Conservation (phyloP, 2,888 invertebrate genomes). For the Arctia plantaginis region DNA sequence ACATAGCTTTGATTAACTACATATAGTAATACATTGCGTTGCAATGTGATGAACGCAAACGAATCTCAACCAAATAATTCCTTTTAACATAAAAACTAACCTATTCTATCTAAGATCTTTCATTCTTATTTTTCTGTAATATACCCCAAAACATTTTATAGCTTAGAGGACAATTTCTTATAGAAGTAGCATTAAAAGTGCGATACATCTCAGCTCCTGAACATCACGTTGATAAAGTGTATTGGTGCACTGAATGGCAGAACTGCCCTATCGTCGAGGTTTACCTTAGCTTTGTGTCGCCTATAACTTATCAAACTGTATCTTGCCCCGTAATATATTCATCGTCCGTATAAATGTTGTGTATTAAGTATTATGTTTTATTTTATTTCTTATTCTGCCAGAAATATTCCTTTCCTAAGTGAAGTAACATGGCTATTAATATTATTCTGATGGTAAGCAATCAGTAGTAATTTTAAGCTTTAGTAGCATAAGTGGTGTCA, state of each 20-base stretch:
- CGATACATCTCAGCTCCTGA: constrained; percentile 21
- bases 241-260: constrained; percentile 54
- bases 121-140: background rate
- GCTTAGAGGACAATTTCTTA: constrained; percentile 11
- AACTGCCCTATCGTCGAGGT: constrained; percentile 23
- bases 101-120: background rate
- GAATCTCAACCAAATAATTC: background rate
- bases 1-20: too few species aligned
- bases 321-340: constrained; percentile 3
- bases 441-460: too few species aligned
- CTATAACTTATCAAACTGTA: constrained; percentile 59
- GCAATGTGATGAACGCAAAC: too few species aligned
- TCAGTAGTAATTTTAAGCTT: too few species aligned
- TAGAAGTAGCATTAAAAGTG: constrained; percentile 31
- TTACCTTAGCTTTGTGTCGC: constrained; percentile 46
- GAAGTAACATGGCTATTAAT: too few species aligned
- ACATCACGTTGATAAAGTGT: constrained; percentile 48
- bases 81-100: background rate
- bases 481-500: too few species aligned
- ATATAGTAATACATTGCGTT: too few species aligned
- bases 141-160: background rate
- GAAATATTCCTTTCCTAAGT: too few species aligned
- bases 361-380: too few species aligned
- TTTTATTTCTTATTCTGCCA: too few species aligned
- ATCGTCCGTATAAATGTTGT: too few species aligned